Evolutionary conservation across 2,113 vertebrate species (phyloP).

Genomic region (Upupa epops): DNA sequence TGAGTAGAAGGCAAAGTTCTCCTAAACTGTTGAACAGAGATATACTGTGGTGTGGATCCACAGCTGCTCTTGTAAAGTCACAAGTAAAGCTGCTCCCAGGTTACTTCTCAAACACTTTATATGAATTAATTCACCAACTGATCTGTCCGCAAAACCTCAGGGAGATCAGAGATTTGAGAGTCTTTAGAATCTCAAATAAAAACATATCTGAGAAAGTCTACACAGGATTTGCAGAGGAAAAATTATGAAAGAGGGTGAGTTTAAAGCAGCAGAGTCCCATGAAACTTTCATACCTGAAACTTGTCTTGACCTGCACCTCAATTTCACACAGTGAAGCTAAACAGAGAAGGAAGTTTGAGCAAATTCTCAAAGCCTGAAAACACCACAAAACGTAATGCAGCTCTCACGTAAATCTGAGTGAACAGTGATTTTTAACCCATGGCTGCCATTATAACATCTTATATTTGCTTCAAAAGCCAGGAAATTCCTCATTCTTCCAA

Average conservation of each 20-base stretch:
- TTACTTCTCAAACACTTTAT: background rate
- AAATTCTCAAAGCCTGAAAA: background rate
- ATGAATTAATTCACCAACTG: background rate
- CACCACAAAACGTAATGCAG: background rate
- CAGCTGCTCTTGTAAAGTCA: background rate
- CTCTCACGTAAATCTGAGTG: background rate
- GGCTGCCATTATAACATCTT: background rate
- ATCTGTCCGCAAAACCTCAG: accelerated
- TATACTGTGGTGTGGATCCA: background rate
- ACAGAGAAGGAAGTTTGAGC: background rate
- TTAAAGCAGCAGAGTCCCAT: background rate
- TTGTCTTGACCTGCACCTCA: background rate
- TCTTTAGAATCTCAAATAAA: background rate
- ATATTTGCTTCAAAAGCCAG: background rate
- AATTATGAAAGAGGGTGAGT: background rate
- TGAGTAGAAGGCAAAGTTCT: background rate
- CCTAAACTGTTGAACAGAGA: background rate
- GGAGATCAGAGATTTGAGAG: background rate
- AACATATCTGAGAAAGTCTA: background rate
- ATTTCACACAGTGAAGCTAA: background rate
- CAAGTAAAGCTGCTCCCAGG: background rate
- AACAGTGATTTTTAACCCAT: background rate
- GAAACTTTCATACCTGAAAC: background rate
- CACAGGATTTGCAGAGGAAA: background rate
- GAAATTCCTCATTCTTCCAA: background rate